Evolutionary conservation across 2,113 vertebrate species (phyloP).

Genomic region (Seriola rivoliana): DNA sequence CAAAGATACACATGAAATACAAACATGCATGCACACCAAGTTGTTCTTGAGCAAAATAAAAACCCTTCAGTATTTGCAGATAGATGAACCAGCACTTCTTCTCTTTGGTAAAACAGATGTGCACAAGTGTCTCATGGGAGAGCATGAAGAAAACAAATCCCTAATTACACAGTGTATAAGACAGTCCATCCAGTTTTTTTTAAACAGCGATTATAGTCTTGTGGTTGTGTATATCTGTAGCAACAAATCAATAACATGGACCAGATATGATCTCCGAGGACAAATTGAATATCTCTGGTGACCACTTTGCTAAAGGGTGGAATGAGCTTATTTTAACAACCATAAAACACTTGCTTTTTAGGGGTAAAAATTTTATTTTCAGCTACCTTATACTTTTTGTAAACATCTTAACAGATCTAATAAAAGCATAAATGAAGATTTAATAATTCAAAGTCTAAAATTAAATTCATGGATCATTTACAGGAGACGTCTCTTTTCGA

Average conservation of each 20-base stretch:
- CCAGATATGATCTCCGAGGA: too few relatives aligned
- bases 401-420: too few relatives aligned
- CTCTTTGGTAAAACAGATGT: neutral
- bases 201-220: neutral
- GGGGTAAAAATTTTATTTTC: too few relatives aligned
- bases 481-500: neutral
- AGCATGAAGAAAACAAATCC: constrained; percentile 25
- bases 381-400: too few relatives aligned
- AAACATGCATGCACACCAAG: neutral
- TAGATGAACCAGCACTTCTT: neutral
- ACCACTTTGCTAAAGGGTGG: too few relatives aligned
- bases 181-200: neutral
- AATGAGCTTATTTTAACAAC: too few relatives aligned
- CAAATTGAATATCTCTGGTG: too few relatives aligned
- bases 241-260: constrained; percentile 2
- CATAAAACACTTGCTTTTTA: too few relatives aligned
- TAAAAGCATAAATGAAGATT: neutral
- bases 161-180: constrained; percentile 11
- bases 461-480: neutral
- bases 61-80: constrained; percentile 20
- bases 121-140: constrained; percentile 5
- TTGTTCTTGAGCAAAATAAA: constrained; percentile 28
- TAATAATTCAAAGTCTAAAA: neutral
- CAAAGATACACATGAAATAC: neutral
- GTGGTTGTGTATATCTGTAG: neutral